Conservation (phyloP, 2,888 invertebrate species). For the Tinea semifulvella region DNA sequence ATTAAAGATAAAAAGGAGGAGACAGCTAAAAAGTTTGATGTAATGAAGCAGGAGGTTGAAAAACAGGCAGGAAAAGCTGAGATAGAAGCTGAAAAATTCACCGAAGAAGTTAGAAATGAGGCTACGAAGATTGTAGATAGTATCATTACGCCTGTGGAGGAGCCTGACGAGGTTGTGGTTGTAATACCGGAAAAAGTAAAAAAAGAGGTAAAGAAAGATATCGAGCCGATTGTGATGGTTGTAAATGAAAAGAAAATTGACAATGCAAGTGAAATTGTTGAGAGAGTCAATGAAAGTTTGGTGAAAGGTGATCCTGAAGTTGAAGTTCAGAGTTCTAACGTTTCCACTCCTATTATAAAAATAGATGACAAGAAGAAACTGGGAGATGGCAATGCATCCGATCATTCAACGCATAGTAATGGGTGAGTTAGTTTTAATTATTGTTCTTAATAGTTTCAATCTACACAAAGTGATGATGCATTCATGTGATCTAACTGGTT, state of each 20-base stretch:
- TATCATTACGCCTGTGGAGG: slow-evolving; percentile 56
- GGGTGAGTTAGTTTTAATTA: no score
- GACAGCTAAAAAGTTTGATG: slow-evolving; percentile 30
- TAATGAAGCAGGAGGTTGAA: slow-evolving; percentile 36
- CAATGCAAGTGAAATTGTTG: slow-evolving; percentile 27
- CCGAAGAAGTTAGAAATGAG: slow-evolving; percentile 44
- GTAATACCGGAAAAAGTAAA: slow-evolving; percentile 28
- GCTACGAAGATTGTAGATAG: slow-evolving; percentile 53
- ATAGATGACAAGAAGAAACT: slow-evolving; percentile 32
- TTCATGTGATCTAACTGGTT: no score
- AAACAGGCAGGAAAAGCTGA: slow-evolving; percentile 28
- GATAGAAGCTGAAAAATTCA: slow-evolving; percentile 28
- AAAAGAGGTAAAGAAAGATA: slow-evolving; percentile 27
- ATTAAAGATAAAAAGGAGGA: slow-evolving; percentile 36
- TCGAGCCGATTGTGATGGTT: slow-evolving; percentile 50
- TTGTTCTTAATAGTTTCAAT: no score
- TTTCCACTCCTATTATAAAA: slow-evolving; percentile 44
- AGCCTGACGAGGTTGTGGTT: slow-evolving; percentile 32
- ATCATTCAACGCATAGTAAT: slow-evolving; percentile 49
- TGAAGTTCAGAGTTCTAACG: slow-evolving; percentile 68
- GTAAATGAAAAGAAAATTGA: slow-evolving; percentile 40
- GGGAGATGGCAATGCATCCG: slow-evolving; percentile 41
- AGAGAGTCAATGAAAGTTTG: slow-evolving; percentile 49
- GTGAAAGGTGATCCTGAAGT: slow-evolving; percentile 68
- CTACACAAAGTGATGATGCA: no score